Evolutionary conservation across 2,113 vertebrate species (phyloP).

Genomic region (Antechinus stuartii): DNA sequence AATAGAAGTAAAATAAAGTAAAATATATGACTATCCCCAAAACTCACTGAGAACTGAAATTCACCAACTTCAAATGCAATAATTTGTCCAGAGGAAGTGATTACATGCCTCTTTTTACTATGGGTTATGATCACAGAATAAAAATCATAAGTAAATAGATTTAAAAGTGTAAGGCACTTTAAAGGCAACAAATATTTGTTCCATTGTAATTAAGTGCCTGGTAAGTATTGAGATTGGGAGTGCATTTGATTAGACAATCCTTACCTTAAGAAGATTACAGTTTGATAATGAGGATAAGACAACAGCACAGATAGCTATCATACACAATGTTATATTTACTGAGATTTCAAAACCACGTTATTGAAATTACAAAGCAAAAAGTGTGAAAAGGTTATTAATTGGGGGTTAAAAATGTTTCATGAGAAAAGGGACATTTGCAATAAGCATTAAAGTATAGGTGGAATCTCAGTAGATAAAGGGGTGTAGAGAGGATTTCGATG

Average conservation of each 20-base stretch:
- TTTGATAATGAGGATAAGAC: neutral
- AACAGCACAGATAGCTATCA: neutral
- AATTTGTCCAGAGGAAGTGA: neutral
- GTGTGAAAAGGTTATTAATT: neutral
- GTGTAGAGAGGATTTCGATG: neutral
- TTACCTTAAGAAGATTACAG: neutral
- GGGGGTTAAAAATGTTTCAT: neutral
- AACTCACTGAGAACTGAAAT: neutral
- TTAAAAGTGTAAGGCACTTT: neutral
- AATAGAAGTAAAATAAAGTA: neutral
- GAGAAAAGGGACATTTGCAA: neutral
- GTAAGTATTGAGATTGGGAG: neutral
- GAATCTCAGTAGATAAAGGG: neutral
- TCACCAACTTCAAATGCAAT: neutral
- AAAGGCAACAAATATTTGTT: neutral
- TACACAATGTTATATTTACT: neutral
- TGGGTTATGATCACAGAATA: neutral
- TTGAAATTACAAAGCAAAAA: neutral
- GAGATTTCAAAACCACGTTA: neutral
- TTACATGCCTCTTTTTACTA: neutral
- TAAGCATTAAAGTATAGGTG: neutral
- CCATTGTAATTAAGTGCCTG: neutral
- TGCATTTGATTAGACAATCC: neutral
- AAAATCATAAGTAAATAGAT: neutral
- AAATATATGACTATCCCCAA: neutral